These are phyloP conservation scores for Prunella strophiata DNA, from an alignment of 2,797 vertebrate species.

Conservation along the genomic window DNA sequence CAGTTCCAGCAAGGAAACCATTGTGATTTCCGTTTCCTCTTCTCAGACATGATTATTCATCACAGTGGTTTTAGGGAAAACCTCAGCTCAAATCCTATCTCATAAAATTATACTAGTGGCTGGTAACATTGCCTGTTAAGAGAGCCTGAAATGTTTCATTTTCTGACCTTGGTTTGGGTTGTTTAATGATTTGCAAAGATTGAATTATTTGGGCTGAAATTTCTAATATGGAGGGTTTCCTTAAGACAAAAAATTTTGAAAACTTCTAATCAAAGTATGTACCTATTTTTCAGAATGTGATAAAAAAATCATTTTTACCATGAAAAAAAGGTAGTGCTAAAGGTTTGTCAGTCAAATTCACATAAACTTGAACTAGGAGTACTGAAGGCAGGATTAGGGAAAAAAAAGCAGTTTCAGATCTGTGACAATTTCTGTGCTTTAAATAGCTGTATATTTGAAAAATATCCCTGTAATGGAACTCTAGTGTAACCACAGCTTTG, in stretches of 20 bases:
- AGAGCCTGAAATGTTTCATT: neutral
- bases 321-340: neutral
- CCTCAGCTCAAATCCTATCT: neutral
- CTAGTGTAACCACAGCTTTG: neutral
- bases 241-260: neutral
- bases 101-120: neutral
- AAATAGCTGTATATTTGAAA: neutral
- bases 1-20: conserved; percentile 59
- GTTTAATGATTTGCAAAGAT: neutral
- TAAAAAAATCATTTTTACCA: neutral
- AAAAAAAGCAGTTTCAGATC: neutral
- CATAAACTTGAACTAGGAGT: neutral
- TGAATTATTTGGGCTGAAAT: neutral
- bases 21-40: conserved; percentile 11
- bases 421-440: neutral
- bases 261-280: neutral
- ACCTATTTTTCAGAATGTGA: neutral
- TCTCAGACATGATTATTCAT: conserved; percentile 10
- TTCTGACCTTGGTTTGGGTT: neutral
- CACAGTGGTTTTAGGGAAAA: conserved; percentile 1
- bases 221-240: neutral
- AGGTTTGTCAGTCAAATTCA: neutral
- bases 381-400: neutral
- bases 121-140: neutral
- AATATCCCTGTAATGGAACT: neutral